Evolutionary conservation across 30 jellyfish, hydroid and myxozoan genomes (phyloP).

Genomic region (Nemopilema nomurai): DNA sequence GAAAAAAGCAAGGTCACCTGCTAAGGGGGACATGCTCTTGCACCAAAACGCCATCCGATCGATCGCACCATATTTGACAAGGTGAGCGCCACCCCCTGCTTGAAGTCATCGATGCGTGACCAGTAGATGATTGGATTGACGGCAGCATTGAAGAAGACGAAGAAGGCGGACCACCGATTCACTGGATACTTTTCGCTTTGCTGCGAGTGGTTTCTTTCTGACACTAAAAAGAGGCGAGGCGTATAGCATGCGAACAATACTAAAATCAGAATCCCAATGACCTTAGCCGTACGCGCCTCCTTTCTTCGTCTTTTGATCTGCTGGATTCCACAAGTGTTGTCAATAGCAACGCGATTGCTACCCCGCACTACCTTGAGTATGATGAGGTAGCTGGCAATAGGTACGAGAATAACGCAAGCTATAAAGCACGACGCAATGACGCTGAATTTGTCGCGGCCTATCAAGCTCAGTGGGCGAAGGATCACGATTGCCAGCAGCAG

Average conservation of each 20-base stretch:
- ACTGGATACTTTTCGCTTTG: not conserved
- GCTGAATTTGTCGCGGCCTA: not conserved
- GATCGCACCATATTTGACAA: not conserved
- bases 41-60: not conserved
- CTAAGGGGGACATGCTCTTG: too few species aligned
- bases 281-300: not conserved
- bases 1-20: too few species aligned
- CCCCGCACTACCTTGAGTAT: not conserved
- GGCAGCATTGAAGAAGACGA: conserved; percentile 13
- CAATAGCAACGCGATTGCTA: not conserved
- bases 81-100: not conserved
- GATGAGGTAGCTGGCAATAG: conserved; percentile 1
- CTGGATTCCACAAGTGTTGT: not conserved
- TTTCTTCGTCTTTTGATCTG: not conserved
- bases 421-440: conserved; percentile 1
- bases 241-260: conserved; percentile 6
- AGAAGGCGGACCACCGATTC: conserved; percentile 15
- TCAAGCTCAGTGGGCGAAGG: not conserved
- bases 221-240: not conserved
- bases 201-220: not conserved
- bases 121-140: conserved; percentile 17
- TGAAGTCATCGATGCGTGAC: conserved; percentile 11
- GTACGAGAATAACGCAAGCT: not conserved
- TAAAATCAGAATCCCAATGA: not conserved
- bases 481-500: not conserved